These are phyloP conservation scores for Panthera uncia DNA, from an alignment of 2,113 vertebrate species.

Conservation along the genomic window DNA sequence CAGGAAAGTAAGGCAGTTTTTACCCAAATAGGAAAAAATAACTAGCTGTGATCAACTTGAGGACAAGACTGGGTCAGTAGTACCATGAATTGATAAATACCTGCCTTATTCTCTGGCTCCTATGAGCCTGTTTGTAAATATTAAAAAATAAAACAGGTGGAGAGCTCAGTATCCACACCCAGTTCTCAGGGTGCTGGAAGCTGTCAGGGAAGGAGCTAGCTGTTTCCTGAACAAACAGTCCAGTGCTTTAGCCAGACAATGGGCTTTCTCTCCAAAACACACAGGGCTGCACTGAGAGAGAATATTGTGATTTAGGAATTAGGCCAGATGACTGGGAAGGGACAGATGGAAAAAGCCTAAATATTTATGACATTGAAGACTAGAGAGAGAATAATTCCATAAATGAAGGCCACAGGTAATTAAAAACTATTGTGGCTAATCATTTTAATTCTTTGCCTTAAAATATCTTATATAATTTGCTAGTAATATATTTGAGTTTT, in stretches of 20 bases:
- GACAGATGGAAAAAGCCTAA: constrained; percentile 51
- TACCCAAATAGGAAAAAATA: not conserved
- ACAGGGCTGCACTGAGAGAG: not conserved
- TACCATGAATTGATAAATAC: not conserved
- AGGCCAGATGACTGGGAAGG: constrained; percentile 38
- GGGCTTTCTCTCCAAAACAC: not conserved
- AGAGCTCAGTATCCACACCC: not conserved
- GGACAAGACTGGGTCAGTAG: not conserved
- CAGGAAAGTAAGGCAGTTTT: not conserved
- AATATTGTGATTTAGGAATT: constrained; percentile 21
- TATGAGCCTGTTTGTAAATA: not conserved
- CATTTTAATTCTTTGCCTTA: not conserved
- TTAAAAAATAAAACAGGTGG: not conserved
- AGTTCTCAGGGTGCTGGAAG: not conserved
- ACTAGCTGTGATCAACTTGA: not conserved
- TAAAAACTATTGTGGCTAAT: not conserved
- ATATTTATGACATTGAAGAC: constrained; percentile 46
- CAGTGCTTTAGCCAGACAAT: not conserved
- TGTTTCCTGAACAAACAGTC: not conserved
- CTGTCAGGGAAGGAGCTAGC: not conserved
- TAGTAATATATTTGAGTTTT: not conserved
- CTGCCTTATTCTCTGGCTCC: not conserved
- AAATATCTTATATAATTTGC: not conserved
- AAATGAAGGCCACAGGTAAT: constrained; percentile 21
- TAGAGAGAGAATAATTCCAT: not conserved